These are phyloP conservation scores for Spinibarbus caldwelli DNA, from an alignment of 2,797 vertebrate genomes.

Conservation along the genomic window DNA sequence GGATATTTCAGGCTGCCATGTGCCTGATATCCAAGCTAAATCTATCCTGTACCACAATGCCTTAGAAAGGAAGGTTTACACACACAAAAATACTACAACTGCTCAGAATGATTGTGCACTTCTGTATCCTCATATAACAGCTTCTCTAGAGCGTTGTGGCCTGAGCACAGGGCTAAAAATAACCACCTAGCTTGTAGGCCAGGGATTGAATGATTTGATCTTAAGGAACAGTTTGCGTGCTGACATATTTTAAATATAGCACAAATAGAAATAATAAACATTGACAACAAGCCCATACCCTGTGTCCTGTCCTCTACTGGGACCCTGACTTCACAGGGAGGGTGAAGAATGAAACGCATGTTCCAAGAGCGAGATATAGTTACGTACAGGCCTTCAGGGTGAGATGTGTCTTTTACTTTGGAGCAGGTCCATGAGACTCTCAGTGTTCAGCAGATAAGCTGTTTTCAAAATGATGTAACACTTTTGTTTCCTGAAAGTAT, in stretches of 20 bases:
- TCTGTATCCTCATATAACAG: constrained; percentile 3
- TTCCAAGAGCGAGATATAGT: constrained; percentile 3
- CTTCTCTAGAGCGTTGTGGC: not conserved
- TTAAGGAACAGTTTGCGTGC: constrained; percentile 30
- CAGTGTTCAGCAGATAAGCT: not conserved
- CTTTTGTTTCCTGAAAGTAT: constrained; percentile 15
- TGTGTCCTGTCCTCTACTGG: not conserved
- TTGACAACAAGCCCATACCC: constrained; percentile 13
- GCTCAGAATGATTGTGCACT: constrained; percentile 36
- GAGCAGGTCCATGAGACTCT: not conserved
- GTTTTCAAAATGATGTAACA: not conserved
- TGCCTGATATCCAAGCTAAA: not conserved
- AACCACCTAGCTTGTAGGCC: constrained; percentile 4
- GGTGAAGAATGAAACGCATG: constrained; percentile 14
- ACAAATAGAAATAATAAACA: constrained; percentile 36
- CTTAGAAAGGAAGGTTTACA: constrained; percentile 26
- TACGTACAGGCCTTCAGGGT: not conserved
- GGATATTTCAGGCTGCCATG: not conserved
- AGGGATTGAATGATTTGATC: constrained; percentile 40
- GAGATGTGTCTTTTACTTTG: not conserved
- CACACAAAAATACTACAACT: constrained; percentile 7
- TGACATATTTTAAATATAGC: constrained; percentile 53
- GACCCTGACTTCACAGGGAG: not conserved
- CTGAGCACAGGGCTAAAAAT: constrained; percentile 50
- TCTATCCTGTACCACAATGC: constrained; percentile 5